Base-by-base conservation (phyloP, 2,113 vertebrate species). In the Crocuta crocuta region DNA sequence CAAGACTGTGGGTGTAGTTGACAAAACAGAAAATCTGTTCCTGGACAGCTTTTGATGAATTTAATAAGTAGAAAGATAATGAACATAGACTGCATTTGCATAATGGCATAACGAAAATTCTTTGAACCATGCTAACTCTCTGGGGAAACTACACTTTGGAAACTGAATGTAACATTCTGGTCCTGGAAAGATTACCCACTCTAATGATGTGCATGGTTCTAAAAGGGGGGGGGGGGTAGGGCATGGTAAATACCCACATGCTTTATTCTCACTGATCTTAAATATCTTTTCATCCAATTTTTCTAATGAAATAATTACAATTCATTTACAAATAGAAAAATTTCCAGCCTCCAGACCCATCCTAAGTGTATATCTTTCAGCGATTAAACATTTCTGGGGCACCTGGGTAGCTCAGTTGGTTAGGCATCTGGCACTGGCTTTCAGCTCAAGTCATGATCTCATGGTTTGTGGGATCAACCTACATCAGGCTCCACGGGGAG, bases 21-120 rank as follows among this genome's bases (percentile, higher is more conserved):
- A 89, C 86, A 95, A 97, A 97, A 96, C 81, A 98, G 92, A 92
- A 95, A 96, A 98, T 88, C 81, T 97, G 96, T 79, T 95, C 84
- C 82, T 95, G 94, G 94, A 90, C 43, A 96, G 84, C 84, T 97
- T 95, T 93, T 81, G 79, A 95, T 98, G 91, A 96, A 95, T 97
- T 95, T 97, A 97, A 66, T 90, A 95, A 94, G 68, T 78, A 66
- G 53, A 80, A 82, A 97, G 86, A 94, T 95, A 97, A 96, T 89
- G 83, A 95, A 78, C 35, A 33, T 28, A 55, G 89, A 80, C 31
- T 53, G 68, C 2, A 92, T 96, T 84, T 96, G 86, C 97, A 97
- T 97, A 96, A 97, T 92, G 63, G 33, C 33, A n/a, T 83, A 91
- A 74, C 65, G 93, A 61, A 92, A 94, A 79, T 92, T 89, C 86